Evolutionary conservation across 2,888 invertebrate genomes (phyloP), one percentile per base, ranked within the genome.

Genomic region (Allophyes oxyacanthae): DNA sequence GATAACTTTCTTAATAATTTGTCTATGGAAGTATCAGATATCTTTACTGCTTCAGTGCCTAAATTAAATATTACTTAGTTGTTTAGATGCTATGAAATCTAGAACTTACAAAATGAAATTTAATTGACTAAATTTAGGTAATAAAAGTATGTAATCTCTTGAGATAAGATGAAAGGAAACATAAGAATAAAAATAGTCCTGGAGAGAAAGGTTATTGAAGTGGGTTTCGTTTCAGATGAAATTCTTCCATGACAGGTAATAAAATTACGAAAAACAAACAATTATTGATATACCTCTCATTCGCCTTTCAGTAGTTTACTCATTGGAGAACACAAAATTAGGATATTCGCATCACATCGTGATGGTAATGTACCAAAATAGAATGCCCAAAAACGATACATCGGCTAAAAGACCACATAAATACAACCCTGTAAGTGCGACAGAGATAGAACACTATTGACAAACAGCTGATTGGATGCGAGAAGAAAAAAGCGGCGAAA

Each of bases 311-410:
- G 79, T 76, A 78, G 79, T 82, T 75, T 83, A 84, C 74, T 86
- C 86, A 84, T 85, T 82, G 79, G 78, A 84, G 86, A 86, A 86
- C 81, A 87, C 85, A 88, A 88, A 88, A 86, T 88, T 88, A 85
- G 85, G 87, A 89, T 90, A 87, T 88, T 87, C 87, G 84, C 88
- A 89, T 87, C 88, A 85, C 88, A 90, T 89, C 86, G 84, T 91
- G 92, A 92, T 92, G 94, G 93, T 91, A 92, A 92, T 91, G 88
- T 88, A 91, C 92, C 80, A 91, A 94, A 94, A 94, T 94, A 94
- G 94, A 89, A 90, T 93, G 90, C 88, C 93, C 93, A 92, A 93
- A 93, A 92, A 88, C 85, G 90, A 88, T 86, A 88, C 81, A 80
- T 83, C 81, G 79, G 74, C 85, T 88, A 87, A 86, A 89, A 85